phyloP scores from a whole-genome alignment of 2,888 invertebrate species.

The Melinopterus prodromus region DNA sequence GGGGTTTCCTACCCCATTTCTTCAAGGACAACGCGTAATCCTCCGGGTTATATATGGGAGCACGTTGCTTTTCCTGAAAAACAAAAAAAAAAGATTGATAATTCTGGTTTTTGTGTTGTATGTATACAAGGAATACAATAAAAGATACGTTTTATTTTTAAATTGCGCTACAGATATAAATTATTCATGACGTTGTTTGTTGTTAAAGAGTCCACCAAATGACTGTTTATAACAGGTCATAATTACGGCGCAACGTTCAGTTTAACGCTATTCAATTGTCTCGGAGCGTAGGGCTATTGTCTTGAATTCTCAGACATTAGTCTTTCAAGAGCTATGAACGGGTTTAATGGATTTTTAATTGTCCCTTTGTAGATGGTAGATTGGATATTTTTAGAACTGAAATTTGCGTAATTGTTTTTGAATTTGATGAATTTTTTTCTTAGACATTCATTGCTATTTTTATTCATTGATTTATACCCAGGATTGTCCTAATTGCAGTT shows the following conservation, averaged over 20 bases:
- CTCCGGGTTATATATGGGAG: slow-evolving; percentile 90
- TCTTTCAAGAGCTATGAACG: not conserved
- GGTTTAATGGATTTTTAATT: not conserved
- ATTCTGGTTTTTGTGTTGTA: not conserved
- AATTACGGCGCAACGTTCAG: not conserved
- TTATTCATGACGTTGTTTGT: not conserved
- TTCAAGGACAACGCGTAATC: slow-evolving; percentile 83
- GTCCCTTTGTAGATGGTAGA: not conserved
- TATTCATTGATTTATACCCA: no score
- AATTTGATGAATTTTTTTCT: no score
- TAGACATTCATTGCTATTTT: no score
- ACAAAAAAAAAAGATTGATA: slow-evolving; percentile 34
- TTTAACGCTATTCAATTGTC: not conserved
- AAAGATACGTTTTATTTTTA: not conserved
- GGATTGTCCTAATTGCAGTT: no score
- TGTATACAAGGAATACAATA: no score
- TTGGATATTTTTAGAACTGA: not conserved
- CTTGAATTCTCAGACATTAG: not conserved
- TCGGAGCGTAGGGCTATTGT: not conserved
- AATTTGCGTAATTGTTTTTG: not conserved
- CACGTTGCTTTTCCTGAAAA: slow-evolving; percentile 80
- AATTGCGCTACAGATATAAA: not conserved
- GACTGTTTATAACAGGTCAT: not conserved
- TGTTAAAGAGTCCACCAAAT: not conserved
- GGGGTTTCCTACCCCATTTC: slow-evolving; percentile 78